Evolutionary conservation across 92 coral and sea anemone species (phyloP).

Genomic region (Pocillopora meandrina): DNA sequence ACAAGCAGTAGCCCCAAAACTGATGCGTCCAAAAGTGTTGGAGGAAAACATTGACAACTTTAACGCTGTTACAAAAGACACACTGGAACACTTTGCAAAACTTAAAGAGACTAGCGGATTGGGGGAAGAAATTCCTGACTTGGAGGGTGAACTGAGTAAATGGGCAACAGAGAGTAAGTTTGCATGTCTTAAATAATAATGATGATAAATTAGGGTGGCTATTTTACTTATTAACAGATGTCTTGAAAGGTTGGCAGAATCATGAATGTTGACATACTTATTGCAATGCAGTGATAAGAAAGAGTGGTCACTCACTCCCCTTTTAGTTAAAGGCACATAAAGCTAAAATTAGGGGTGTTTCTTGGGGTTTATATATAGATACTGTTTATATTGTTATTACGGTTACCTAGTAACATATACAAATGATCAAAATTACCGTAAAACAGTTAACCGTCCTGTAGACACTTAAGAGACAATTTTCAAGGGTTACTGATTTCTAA

Average conservation of each 20-base stretch:
- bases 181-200: not conserved
- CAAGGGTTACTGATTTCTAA: too few relatives aligned
- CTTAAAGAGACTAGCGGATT: conserved; percentile 9
- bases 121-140: conserved; percentile 46
- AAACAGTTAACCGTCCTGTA: too few relatives aligned
- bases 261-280: too few relatives aligned
- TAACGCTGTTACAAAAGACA: conserved; percentile 47
- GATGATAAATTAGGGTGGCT: not conserved
- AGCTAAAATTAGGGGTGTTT: too few relatives aligned
- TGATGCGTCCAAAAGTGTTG: conserved; percentile 58
- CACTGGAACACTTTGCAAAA: conserved; percentile 29
- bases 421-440: too few relatives aligned
- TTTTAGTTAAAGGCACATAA: too few relatives aligned
- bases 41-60: conserved; percentile 56
- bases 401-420: too few relatives aligned
- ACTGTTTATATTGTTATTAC: too few relatives aligned
- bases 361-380: too few relatives aligned
- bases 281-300: too few relatives aligned
- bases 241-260: not conserved
- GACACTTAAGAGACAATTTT: too few relatives aligned
- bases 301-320: too few relatives aligned
- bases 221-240: not conserved
- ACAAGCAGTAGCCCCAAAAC: conserved; percentile 48
- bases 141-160: conserved; percentile 50
- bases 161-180: conserved; percentile 61